Evolutionary conservation across 1,140 invertebrate genomes (phyloP).

Genomic region (Grapholita molesta): DNA sequence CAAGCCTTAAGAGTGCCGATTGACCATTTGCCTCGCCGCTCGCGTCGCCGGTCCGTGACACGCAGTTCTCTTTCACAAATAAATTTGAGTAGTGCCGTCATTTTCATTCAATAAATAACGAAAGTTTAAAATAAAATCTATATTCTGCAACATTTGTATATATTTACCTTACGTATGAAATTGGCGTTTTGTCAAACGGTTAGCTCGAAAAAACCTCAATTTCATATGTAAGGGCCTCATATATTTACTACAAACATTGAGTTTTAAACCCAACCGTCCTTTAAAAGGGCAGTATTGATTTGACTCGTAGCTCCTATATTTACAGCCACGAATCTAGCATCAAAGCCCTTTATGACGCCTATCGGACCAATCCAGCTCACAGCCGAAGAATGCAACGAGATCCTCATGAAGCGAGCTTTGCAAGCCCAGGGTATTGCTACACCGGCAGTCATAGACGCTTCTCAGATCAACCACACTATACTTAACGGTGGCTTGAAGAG

Average conservation of each 20-base stretch:
- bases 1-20: too few species aligned
- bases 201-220: too few species aligned
- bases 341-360: conserved; percentile 81
- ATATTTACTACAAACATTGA: not conserved
- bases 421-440: conserved; percentile 74
- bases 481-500: conserved; percentile 71
- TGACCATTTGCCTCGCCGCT: too few species aligned
- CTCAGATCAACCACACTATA: conserved; percentile 69
- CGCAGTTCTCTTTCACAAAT: too few species aligned
- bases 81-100: too few species aligned
- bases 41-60: too few species aligned
- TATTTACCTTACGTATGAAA: too few species aligned
- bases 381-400: conserved; percentile 87
- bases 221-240: too few species aligned
- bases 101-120: too few species aligned
- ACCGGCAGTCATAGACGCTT: conserved; percentile 72
- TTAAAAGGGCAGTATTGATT: conserved; percentile 13
- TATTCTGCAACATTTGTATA: too few species aligned
- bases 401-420: conserved; percentile 83
- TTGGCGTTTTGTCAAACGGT: too few species aligned
- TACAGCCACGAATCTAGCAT: conserved; percentile 57
- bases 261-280: not conserved
- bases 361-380: conserved; percentile 85
- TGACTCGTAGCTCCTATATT: conserved; percentile 21
- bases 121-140: too few species aligned